Conservation (phyloP, 2,888 invertebrate genomes). For the Cephus sareptanus region DNA sequence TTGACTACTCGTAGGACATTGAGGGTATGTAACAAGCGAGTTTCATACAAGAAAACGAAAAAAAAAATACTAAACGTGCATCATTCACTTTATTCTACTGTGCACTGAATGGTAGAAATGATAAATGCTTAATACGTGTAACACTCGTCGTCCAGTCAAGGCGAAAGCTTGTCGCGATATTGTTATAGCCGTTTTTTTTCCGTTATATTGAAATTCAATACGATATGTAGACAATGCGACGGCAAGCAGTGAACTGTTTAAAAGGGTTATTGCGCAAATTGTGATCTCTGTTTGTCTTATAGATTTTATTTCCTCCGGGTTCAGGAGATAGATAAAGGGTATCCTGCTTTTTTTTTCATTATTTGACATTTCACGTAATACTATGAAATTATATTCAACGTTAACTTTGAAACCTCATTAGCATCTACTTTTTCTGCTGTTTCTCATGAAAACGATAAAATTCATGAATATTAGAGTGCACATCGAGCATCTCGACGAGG, state of each 20-base stretch:
- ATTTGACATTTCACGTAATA: background rate
- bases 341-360: background rate
- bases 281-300: background rate
- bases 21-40: background rate
- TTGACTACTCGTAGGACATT: background rate
- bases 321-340: background rate
- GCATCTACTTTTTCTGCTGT: background rate
- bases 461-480: background rate
- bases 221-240: background rate
- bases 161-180: background rate
- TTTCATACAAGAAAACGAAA: background rate
- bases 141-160: background rate
- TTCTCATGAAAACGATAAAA: background rate
- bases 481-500: conserved; percentile 7
- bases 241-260: background rate
- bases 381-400: background rate
- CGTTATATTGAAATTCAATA: background rate
- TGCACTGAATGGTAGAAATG: background rate
- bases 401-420: background rate
- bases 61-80: background rate
- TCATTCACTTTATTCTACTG: background rate
- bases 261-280: background rate
- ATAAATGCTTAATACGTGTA: background rate
- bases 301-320: background rate
- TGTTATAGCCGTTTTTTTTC: background rate